Evolutionary conservation across 2,888 invertebrate genomes (phyloP), one percentile per base, ranked within the genome.

Genomic region (Scaptomyza reducta): DNA sequence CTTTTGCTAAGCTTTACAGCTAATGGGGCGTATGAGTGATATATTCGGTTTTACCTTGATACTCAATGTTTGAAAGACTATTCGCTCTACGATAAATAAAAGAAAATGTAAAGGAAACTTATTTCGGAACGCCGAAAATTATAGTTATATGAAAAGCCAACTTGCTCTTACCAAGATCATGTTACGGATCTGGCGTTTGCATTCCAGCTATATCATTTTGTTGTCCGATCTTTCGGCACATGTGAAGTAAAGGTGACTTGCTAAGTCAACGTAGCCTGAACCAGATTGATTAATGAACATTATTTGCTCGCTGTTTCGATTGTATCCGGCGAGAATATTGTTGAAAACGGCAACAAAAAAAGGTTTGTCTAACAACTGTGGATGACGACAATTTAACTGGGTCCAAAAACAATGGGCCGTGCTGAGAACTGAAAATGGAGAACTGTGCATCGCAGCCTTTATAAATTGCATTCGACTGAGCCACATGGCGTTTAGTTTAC

Each of bases 401-500:
- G 49, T 38, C 57, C 33, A 59, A 59, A 63, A 62, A 84, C 80
- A 80, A 80, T 80, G 66, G 69, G 16, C 27, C 29, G 6, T 1
- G 51, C 41, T 64, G 73, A 68, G 74, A 72, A 64, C 35, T 35
- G 6, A 35, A n/a, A n/a, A 35, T 35, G 56, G 70, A 65, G 74
- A 70, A 61, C 60, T 27, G 31, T 14, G 29, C 53, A 25, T 25
- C 16, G 44, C 38, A 51, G 42, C n/a, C 74, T 49, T 68, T 86
- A 81, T 81, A 81, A 79, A 81, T 74, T 56, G 62, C 10, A 42
- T 11, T 56, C 61, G 49, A 27, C 25, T 42, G 38, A 47, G 59
- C 56, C 13, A 47, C 47, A 7, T 51, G 25, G 38, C 29, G 66
- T 62, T 67, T 68, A 81, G 80, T 81, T 79, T 45, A n/a, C 35